Base-by-base conservation (phyloP, 2,113 vertebrate species). In the Bubo blakistoni region DNA sequence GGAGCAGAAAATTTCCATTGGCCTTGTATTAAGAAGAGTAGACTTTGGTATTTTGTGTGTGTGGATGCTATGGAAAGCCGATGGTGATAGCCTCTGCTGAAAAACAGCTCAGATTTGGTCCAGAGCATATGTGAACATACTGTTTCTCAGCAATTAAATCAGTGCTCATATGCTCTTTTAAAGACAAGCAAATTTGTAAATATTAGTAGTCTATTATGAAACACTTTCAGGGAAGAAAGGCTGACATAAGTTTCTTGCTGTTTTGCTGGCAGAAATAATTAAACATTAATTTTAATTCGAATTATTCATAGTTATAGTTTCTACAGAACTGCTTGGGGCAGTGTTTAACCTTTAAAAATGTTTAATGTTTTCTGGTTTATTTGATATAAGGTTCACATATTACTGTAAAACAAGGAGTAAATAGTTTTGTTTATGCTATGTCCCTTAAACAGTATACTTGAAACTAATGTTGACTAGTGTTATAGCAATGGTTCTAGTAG, bases 91-190 rank as follows among this genome's bases (percentile, higher is more conserved):
- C 21, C 26, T 82, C 57, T 62, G 34, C 19, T 38, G n/a, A 83
- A 83, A 94, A 95, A 29, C 21, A 78, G 5, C 22, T 90, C 72
- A 25, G 84, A 87, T 81, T 81, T 78, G 18, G 55, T 84, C 72
- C 69, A 70, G 72, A 96, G 92, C 79, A 57, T 65, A 38, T 72
- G 73, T 80, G 85, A 96, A 83, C 65, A 90, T 74, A 80, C 38
- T 80, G 90, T 74, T 72, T 95, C 55, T 97, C 59, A 90, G 89
- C 94, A 97, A 93, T 95, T 97, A 96, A 97, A 92, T 95, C 86
- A 86, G 74, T 91, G 86, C 69, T 97, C 25, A 29, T 90, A 82
- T 89, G 62, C 59, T 93, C 69, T 81, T 91, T 91, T 96, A 83
- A 87, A 96, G 92, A 97, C 71, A 95, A 93, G 80, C 17, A 63